Conservation (phyloP, 2,113 vertebrate genomes). For the Hepsetus odoe region DNA sequence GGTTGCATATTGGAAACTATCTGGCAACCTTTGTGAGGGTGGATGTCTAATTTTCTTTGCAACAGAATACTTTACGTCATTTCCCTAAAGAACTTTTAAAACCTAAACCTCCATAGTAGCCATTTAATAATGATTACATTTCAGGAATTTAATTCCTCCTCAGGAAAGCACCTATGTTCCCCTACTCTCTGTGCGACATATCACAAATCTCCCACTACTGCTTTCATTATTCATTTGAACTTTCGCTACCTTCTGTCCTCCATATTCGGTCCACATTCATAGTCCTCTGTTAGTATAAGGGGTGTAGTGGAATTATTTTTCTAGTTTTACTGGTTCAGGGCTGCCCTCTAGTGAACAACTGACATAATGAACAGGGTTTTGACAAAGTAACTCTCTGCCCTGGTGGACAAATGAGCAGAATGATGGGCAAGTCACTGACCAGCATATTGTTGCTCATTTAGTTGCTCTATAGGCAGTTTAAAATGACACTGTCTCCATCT, state of each 20-base stretch:
- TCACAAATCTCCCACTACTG: not conserved
- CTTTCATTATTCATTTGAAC: slow-evolving; percentile 3
- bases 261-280: not conserved
- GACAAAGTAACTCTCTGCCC: not conserved
- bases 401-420: not conserved
- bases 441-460: not conserved
- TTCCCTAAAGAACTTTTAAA: too few species aligned
- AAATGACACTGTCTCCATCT: slow-evolving; percentile 4
- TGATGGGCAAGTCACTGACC: slow-evolving; percentile 16
- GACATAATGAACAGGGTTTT: not conserved
- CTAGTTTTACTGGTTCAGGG: slow-evolving; percentile 48
- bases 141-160: too few species aligned
- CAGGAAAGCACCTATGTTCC: too few species aligned
- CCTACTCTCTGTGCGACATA: not conserved
- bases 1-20: too few species aligned
- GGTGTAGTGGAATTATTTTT: not conserved
- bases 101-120: too few species aligned
- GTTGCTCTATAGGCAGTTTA: not conserved
- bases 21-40: too few species aligned
- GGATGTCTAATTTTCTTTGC: too few species aligned
- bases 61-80: too few species aligned
- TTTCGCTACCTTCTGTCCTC: not conserved
- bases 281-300: slow-evolving; percentile 7
- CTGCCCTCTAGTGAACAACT: slow-evolving; percentile 69
- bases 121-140: too few species aligned